phyloP scores from a whole-genome alignment of 2,888 invertebrate species.

The Ophioninae sp. region DNA sequence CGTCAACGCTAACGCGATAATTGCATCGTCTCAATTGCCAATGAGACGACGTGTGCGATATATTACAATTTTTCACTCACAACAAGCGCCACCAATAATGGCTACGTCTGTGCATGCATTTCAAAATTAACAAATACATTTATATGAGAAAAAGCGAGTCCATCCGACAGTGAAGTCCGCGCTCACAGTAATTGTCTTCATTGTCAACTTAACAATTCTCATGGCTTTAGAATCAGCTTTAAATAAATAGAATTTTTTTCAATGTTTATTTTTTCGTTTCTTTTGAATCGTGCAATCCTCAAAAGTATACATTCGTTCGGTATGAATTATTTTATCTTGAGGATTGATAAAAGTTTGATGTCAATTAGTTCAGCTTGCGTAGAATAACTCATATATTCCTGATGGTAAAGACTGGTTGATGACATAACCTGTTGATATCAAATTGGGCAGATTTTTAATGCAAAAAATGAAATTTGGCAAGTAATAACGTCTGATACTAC shows the following conservation, averaged over 20 bases:
- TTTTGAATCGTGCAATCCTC: too few species aligned
- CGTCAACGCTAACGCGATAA: slow-evolving; percentile 26
- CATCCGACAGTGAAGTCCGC: neutral
- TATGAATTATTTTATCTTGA: too few species aligned
- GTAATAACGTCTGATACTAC: too few species aligned
- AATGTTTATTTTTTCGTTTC: too few species aligned
- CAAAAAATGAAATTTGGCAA: too few species aligned
- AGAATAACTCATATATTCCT: too few species aligned
- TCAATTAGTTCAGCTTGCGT: too few species aligned
- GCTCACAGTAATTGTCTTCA: neutral
- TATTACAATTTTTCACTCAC: neutral
- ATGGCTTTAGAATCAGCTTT: neutral
- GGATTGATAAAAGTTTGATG: too few species aligned
- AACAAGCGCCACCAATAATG: neutral
- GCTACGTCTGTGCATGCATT: neutral
- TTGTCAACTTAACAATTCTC: neutral
- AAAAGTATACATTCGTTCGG: too few species aligned
- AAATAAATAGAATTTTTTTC: neutral
- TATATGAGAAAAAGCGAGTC: neutral
- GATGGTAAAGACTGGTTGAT: too few species aligned
- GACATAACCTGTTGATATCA: too few species aligned
- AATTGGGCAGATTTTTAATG: too few species aligned
- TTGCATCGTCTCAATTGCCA: slow-evolving; percentile 40
- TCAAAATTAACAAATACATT: neutral
- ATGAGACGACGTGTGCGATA: slow-evolving; percentile 37